These are phyloP conservation scores for Stomatorhinus walkeri DNA, from an alignment of 2,797 vertebrate species.

Conservation along the genomic window DNA sequence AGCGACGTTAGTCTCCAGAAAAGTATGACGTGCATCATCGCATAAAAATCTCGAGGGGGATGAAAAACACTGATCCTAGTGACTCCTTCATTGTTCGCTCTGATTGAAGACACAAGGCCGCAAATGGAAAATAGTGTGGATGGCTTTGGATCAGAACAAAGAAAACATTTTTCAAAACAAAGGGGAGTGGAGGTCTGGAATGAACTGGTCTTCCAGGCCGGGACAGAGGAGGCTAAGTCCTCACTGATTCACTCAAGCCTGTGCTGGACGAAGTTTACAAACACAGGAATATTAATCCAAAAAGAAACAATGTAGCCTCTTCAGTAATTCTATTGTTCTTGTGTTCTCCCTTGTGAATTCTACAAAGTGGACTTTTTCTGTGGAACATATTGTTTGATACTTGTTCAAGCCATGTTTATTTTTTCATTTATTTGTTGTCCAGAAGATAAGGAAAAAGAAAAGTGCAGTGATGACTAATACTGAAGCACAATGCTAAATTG, in stretches of 20 bases:
- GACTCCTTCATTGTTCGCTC: not conserved
- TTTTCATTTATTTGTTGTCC: not conserved
- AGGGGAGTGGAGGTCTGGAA: not conserved
- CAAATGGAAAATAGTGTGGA: conserved; percentile 9
- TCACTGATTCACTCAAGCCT: not conserved
- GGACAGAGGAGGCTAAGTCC: not conserved
- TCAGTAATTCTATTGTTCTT: not conserved
- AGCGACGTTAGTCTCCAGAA: not conserved
- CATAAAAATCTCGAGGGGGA: not conserved
- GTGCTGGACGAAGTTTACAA: not conserved
- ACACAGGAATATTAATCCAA: not conserved
- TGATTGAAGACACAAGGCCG: conserved; percentile 6
- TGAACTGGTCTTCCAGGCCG: not conserved
- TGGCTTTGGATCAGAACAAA: not conserved
- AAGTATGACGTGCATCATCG: not conserved
- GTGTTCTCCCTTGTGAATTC: not conserved
- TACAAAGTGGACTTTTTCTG: not conserved
- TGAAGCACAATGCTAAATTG: not conserved
- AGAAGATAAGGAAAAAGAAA: not conserved
- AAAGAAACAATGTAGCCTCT: not conserved
- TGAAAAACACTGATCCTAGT: not conserved
- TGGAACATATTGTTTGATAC: not conserved
- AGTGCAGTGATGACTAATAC: not conserved
- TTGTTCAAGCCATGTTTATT: not conserved
- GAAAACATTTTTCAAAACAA: not conserved